Evolutionary conservation across 2,888 invertebrate species (phyloP).

Genomic region (Hyalella azteca): DNA sequence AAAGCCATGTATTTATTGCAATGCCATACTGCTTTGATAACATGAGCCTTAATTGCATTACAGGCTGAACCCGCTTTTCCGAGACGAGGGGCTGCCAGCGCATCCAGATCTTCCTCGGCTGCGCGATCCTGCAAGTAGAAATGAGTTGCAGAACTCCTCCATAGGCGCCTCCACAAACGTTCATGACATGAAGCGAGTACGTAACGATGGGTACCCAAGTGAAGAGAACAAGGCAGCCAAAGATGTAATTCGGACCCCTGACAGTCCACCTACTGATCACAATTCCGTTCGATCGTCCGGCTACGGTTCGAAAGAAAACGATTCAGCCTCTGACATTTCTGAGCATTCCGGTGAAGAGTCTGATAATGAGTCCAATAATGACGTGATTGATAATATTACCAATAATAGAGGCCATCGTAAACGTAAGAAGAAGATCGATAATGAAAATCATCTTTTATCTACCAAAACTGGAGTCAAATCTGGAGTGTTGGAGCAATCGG

Average conservation of each 20-base stretch:
- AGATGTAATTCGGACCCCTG: background rate
- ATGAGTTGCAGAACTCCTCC: background rate
- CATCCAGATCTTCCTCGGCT: background rate
- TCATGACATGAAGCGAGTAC: background rate
- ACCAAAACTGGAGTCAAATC: too few species aligned
- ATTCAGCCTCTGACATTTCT: slow-evolving; percentile 51
- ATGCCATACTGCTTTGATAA: too few species aligned
- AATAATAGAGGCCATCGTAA: background rate
- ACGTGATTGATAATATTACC: background rate
- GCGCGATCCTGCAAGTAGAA: background rate
- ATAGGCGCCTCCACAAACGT: background rate
- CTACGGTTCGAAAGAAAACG: slow-evolving; percentile 55
- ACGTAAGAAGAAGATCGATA: background rate
- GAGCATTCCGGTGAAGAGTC: slow-evolving; percentile 42
- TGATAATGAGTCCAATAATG: background rate
- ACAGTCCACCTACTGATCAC: slow-evolving; percentile 48
- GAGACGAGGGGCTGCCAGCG: background rate
- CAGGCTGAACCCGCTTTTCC: slow-evolving; percentile 27
- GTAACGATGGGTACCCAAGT: background rate
- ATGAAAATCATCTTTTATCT: too few species aligned
- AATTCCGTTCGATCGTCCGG: slow-evolving; percentile 54
- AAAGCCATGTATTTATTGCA: too few species aligned
- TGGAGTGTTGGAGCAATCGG: too few species aligned
- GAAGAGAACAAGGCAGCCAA: background rate
- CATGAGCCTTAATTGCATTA: too few species aligned